Conservation (phyloP, 2,888 invertebrate species). For the Theristus sp. region DNA sequence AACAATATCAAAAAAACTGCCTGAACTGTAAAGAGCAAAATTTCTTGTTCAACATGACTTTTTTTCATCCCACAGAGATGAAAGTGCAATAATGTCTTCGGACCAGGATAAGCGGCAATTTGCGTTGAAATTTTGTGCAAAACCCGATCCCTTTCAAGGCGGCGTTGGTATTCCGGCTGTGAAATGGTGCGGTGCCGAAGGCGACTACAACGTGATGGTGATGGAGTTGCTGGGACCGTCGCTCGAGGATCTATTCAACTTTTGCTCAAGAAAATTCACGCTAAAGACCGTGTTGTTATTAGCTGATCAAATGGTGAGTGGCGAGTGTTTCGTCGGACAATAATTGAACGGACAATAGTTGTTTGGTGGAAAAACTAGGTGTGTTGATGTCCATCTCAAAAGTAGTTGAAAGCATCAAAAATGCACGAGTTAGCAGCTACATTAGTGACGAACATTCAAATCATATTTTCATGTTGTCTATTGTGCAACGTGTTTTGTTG, state of each 20-base stretch:
- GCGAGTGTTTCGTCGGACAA: background rate
- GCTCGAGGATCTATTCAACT: conserved; percentile 42
- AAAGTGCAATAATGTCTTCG: too few relatives aligned
- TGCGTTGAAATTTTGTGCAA: background rate
- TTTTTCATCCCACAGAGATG: too few relatives aligned
- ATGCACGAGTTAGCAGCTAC: too few relatives aligned
- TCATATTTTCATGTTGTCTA: too few relatives aligned
- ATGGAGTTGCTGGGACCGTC: conserved; percentile 42
- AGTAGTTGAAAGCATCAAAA: too few relatives aligned
- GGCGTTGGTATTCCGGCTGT: conserved; percentile 37
- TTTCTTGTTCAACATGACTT: too few relatives aligned
- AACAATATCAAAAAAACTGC: too few relatives aligned
- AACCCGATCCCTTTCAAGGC: too few relatives aligned
- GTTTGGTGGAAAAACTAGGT: background rate
- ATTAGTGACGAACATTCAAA: too few relatives aligned
- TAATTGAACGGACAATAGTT: too few relatives aligned
- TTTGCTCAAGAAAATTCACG: conserved; percentile 40
- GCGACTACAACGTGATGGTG: conserved; percentile 43
- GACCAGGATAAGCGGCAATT: background rate
- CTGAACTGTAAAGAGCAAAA: too few relatives aligned
- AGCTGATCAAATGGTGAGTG: conserved; percentile 38
- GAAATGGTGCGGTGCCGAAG: conserved; percentile 40
- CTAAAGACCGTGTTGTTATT: conserved; percentile 40
- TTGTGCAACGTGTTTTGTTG: too few relatives aligned
- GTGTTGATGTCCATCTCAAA: background rate